phyloP scores from a whole-genome alignment of 1,140 invertebrate genomes.

The Panagrolaimus sp. region DNA sequence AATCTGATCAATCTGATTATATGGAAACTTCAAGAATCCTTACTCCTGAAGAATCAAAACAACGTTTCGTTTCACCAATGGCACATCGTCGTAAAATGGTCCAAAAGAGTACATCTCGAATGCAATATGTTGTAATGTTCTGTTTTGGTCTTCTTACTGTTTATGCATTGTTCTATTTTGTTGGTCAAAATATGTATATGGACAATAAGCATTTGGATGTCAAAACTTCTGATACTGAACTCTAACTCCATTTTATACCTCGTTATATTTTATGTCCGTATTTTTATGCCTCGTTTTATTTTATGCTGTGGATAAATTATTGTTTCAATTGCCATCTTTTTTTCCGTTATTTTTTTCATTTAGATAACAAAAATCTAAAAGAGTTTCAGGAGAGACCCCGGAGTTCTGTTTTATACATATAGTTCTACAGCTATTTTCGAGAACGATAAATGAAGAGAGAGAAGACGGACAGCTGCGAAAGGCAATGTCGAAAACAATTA shows the following conservation, averaged over 20 bases:
- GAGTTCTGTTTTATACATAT: background rate
- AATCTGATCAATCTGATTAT: background rate
- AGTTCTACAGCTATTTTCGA: background rate
- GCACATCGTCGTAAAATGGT: background rate
- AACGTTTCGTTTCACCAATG: background rate
- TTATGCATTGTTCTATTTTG: background rate
- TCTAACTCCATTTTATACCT: background rate
- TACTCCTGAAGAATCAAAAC: background rate
- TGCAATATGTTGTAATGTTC: background rate
- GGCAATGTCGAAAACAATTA: conserved; percentile 16
- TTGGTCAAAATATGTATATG: background rate
- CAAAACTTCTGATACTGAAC: background rate
- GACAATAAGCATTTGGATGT: background rate
- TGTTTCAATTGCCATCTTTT: too few relatives aligned
- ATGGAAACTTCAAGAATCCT: background rate
- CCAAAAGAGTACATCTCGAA: background rate
- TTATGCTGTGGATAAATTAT: too few relatives aligned
- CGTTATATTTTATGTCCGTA: too few relatives aligned
- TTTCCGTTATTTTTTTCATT: too few relatives aligned
- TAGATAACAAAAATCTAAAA: background rate
- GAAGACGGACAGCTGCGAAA: conserved; percentile 4
- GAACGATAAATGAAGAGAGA: background rate
- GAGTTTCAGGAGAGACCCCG: background rate
- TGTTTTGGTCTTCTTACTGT: background rate
- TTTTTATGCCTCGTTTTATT: too few relatives aligned